A percentile compares a stretch with the other conserved stretches of the same genome.
Evolutionary conservation across 2,797 vertebrate species (phyloP).

Genomic region (Melopsittacus undulatus): DNA sequence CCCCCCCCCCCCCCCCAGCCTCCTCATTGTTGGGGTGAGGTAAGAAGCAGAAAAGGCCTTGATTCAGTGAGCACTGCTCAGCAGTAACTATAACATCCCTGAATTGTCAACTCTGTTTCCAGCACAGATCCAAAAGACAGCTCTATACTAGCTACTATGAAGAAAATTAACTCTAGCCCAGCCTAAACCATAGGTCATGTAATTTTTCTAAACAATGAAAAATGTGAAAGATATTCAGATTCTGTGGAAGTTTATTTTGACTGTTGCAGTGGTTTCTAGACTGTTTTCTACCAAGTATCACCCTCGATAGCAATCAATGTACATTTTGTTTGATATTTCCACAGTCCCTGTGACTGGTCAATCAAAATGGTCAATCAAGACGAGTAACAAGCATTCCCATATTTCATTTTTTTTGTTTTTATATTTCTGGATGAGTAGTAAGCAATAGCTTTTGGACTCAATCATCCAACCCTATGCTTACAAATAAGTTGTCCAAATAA

Average conservation of each 20-base stretch:
- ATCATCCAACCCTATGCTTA: not conserved
- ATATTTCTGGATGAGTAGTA: not conserved
- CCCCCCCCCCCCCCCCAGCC: not conserved
- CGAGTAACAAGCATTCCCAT: not conserved
- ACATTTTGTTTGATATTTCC: not conserved
- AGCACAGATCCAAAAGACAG: not conserved
- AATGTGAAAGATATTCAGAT: not conserved
- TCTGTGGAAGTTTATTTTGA: not conserved
- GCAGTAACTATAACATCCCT: not conserved
- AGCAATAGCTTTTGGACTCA: not conserved
- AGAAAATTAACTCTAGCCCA: not conserved
- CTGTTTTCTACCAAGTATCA: not conserved
- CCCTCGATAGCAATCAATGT: not conserved
- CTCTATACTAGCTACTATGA: too few relatives aligned
- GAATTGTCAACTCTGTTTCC: not conserved
- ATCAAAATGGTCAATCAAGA: not conserved
- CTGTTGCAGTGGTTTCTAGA: not conserved
- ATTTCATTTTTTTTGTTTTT: not conserved
- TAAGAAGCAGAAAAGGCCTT: not conserved
- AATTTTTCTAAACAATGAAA: not conserved
- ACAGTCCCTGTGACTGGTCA: not conserved
- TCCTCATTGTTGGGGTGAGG: not conserved
- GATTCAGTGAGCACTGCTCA: not conserved
- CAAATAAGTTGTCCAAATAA: not conserved
- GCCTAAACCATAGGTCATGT: not conserved